Base-by-base conservation (phyloP, 2,888 invertebrate genomes). In the Phyllotreta striolata region DNA sequence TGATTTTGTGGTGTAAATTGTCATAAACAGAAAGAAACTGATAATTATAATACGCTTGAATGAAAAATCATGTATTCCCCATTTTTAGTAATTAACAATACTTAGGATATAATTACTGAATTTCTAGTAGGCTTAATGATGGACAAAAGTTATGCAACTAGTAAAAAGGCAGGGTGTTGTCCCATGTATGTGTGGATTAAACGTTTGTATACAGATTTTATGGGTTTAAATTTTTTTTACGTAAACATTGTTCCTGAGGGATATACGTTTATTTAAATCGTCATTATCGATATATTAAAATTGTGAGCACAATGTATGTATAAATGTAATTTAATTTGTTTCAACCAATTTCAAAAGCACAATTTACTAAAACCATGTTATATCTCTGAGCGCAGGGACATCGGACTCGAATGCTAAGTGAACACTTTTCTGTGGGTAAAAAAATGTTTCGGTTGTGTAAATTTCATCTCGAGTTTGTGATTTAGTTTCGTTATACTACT, bases 41-140 rank as follows among this genome's bases (percentile, higher is more conserved):
- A 62, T 66, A 69, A 65, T 70, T 69, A 68, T 65, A 63, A 67
- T 79, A 78, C 78, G 79, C 79, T 78, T 79, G 73, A 72, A 73
- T 35, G 51, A 51, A 52, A n/a, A 59, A 59, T 24, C 62, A 68
- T 70, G 67, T 72, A 72, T 67, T 71, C 68, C 69, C 68, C 66
- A 66, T 70, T 68, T 74, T 74, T 73, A 75, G 72, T 62, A 62
- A 70, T 68, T 73, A 75, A 74, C 72, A 73, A 74, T 73, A 74
- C 71, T 76, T 75, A 75, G 74, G 71, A 69, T 74, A 72, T 76
- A 76, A 74, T 74, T 74, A 72, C 63, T 70, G 60, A 66, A 58
- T 62, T 24, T 72, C 71, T 72, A 70, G 71, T 77, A 77, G 74
- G 75, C 70, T 74, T 76, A 73, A 71, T 35, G 35, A 58, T 59